Percentiles rank a stretch among this genome's conserved stretches.
phyloP scores from a whole-genome alignment of 2,113 vertebrate species.

The Erythrolamprus reginae region DNA sequence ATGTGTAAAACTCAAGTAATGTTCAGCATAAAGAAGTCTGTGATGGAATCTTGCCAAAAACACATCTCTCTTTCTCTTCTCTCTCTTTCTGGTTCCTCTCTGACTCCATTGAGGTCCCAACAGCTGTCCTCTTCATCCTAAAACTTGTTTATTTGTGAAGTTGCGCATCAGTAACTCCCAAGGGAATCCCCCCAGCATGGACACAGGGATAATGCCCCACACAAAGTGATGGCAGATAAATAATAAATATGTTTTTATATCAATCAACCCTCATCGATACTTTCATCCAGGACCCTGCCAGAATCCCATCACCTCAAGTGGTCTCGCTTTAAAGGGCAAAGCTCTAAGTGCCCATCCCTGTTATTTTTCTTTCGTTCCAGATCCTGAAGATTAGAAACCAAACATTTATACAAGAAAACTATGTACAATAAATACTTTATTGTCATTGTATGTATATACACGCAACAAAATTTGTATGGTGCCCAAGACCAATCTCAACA shows the following conservation, averaged over 20 bases:
- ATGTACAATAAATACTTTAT: too few relatives aligned
- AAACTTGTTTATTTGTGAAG: accelerated
- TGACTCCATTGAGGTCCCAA: not conserved
- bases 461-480: too few relatives aligned
- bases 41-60: not conserved
- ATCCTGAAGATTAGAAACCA: not conserved
- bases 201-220: not conserved
- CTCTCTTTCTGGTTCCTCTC: not conserved
- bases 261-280: not conserved
- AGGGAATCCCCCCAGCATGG: accelerated
- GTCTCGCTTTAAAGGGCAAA: not conserved
- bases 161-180: not conserved
- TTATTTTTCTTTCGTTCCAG: not conserved
- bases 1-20: not conserved
- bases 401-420: not conserved
- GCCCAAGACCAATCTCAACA: too few relatives aligned
- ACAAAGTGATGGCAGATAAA: not conserved
- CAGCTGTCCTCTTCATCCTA: accelerated
- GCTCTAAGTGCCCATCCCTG: not conserved
- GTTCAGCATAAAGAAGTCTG: too few relatives aligned
- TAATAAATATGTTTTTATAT: not conserved
- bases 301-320: not conserved
- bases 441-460: too few relatives aligned
- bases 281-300: not conserved
- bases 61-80: not conserved